Evolutionary conservation across 2,888 invertebrate species (phyloP), one percentile per base, ranked within the genome.

Genomic region (Crepidodera aurea): DNA sequence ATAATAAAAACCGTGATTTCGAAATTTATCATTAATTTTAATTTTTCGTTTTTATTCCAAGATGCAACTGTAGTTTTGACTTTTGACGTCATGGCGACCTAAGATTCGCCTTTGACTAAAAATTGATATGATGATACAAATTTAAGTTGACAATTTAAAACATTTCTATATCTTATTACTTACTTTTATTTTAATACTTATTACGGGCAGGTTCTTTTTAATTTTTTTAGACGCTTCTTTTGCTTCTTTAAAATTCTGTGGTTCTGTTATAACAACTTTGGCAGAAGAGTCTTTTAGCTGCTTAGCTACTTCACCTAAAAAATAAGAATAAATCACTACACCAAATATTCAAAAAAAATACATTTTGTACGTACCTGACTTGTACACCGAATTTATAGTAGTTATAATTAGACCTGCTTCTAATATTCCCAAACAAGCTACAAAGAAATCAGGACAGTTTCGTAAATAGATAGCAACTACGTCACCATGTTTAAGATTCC

Each of bases 371-470:
- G 60, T 69, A 76, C 77, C 73, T 57, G 71, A 46, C 25, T 89
- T 92, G 73, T 92, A 93, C 62, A 86, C 77, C 0, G 92, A 91
- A 81, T 92, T 93, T 5, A 92, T 83, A 0, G 90, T 88, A 0
- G 92, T 90, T 1, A 89, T 85, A 8, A 87, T 74, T 1, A 90
- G 82, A 0, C 90, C 91, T 42, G 91, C 92, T 71, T 88, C 88
- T 29, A 90, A 71, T 19, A 86, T 83, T 0, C 91, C 93, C 72
- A 91, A 74, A 8, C 86, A 77, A 1, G 87, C 85, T n/a, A 92
- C 81, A 0, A 89, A 86, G 74, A 85, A 90, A 78, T 94, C 93
- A 0, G 93, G 92, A 19, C 88, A 73, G 77, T 94, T 94, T 0
- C 92, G 91, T 56, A 92, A 75, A 73, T 91, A 86, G 4, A 93